These are phyloP conservation scores for Sinonovacula constricta DNA, from an alignment of 1,140 invertebrate genomes.

Conservation along the genomic window DNA sequence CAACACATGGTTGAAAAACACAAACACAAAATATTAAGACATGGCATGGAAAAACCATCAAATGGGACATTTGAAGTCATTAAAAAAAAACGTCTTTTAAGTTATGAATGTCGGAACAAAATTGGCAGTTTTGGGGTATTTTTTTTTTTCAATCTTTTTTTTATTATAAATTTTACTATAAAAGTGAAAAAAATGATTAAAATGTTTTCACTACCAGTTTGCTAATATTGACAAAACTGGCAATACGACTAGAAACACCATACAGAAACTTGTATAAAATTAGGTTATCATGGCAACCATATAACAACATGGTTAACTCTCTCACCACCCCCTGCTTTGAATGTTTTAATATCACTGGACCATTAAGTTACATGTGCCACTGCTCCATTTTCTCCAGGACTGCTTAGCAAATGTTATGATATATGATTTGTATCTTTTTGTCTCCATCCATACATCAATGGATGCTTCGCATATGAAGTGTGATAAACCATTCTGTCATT, in stretches of 20 bases:
- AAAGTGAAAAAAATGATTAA: conserved; percentile 44
- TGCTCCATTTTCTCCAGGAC: neutral
- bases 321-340: neutral
- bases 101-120: no score
- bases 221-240: neutral
- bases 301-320: neutral
- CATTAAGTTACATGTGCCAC: neutral
- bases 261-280: conserved; percentile 37
- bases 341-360: neutral
- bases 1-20: no score
- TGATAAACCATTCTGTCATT: neutral
- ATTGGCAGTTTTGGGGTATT: no score
- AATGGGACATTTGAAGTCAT: no score
- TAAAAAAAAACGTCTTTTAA: no score
- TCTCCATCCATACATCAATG: neutral
- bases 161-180: conserved; percentile 50
- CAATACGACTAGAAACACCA: neutral
- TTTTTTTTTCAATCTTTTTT: no score
- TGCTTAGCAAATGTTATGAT: neutral
- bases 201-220: conserved; percentile 14
- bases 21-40: no score
- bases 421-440: neutral
- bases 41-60: no score
- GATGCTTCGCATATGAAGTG: neutral
- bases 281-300: neutral